Evolutionary conservation across 2,113 vertebrate genomes (phyloP).

Genomic region (Gopherus flavomarginatus): DNA sequence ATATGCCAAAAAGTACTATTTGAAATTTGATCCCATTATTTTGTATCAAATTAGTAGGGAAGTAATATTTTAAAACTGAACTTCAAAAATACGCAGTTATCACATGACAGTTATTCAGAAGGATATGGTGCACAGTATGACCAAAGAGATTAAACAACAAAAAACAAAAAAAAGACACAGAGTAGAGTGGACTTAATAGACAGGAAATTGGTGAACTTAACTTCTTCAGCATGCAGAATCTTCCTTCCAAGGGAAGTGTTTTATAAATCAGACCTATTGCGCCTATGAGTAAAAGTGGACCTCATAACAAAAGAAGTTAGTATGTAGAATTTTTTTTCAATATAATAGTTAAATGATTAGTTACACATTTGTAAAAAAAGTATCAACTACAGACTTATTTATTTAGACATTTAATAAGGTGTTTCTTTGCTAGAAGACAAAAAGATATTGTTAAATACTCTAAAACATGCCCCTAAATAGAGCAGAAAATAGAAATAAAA

Average conservation of each 20-base stretch:
- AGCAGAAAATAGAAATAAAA: not conserved
- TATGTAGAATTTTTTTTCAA: not conserved
- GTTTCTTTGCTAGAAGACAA: not conserved
- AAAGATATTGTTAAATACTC: not conserved
- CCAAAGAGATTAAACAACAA: not conserved
- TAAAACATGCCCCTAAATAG: not conserved
- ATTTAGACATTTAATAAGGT: not conserved
- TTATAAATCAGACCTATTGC: not conserved
- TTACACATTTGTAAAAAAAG: accelerated
- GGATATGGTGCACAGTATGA: not conserved
- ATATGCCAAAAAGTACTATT: not conserved
- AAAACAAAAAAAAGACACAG: not conserved
- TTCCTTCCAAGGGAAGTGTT: not conserved
- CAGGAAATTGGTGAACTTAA: not conserved
- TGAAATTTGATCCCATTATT: not conserved
- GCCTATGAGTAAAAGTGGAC: not conserved
- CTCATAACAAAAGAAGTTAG: accelerated
- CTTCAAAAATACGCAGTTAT: not conserved
- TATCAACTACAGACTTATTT: not conserved
- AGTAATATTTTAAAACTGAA: not conserved
- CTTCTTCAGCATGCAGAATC: not conserved
- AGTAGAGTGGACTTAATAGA: not conserved
- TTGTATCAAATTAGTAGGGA: not conserved
- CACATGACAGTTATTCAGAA: not conserved
- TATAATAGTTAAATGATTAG: not conserved